These are phyloP conservation scores for Oscheius sp. DNA, from an alignment of 2,888 invertebrate species.

Conservation along the genomic window DNA sequence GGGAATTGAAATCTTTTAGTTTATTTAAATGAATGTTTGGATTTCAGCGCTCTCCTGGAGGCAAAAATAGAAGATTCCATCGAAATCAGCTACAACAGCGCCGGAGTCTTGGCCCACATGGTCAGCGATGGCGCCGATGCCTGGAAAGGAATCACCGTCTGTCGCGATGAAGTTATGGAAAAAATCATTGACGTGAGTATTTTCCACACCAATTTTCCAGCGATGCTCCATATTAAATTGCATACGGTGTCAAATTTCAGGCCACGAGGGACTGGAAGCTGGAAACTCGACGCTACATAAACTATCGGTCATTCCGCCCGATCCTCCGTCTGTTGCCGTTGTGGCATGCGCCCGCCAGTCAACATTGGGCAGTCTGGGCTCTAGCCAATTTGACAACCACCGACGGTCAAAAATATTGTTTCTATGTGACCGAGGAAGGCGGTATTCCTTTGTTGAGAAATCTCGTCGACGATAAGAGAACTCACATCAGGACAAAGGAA, in stretches of 20 bases:
- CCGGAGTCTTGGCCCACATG: slow-evolving; percentile 89
- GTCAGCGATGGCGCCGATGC: slow-evolving; percentile 88
- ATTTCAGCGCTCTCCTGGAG: slow-evolving; percentile 82
- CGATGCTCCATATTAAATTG: not conserved
- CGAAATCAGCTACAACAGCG: slow-evolving; percentile 80
- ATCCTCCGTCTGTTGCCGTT: slow-evolving; percentile 79
- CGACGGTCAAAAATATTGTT: slow-evolving; percentile 87
- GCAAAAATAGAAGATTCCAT: slow-evolving; percentile 89
- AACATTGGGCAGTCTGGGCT: slow-evolving; percentile 96
- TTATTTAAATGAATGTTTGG: not conserved
- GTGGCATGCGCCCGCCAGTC: slow-evolving; percentile 60
- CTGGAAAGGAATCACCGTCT: slow-evolving; percentile 79
- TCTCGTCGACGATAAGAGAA: slow-evolving; percentile 63
- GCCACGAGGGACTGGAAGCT: slow-evolving; percentile 92
- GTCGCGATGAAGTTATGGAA: slow-evolving; percentile 61
- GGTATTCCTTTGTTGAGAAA: slow-evolving; percentile 83
- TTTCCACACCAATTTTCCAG: slow-evolving; percentile 1
- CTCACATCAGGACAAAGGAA: slow-evolving; percentile 45
- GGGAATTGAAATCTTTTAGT: too few relatives aligned
- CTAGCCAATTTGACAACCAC: slow-evolving; percentile 93
- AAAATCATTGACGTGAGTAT: slow-evolving; percentile 59
- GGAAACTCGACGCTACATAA: slow-evolving; percentile 88
- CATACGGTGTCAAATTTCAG: slow-evolving; percentile 75
- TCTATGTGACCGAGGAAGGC: slow-evolving; percentile 86
- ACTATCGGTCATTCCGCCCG: slow-evolving; percentile 94